Conservation (phyloP, 1,140 invertebrate species). For the Artemia franciscana region DNA sequence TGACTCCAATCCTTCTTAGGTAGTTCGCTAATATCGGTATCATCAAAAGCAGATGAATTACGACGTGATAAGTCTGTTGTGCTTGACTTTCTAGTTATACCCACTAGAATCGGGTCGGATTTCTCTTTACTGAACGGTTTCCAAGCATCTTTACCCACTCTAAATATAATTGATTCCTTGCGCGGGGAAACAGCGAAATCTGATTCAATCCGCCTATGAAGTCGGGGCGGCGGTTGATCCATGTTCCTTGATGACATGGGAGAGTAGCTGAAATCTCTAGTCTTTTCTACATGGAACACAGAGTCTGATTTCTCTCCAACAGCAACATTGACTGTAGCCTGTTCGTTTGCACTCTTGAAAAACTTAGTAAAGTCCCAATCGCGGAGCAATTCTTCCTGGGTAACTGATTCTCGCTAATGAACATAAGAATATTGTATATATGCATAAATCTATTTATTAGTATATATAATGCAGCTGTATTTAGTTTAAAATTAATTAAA, state of each 20-base stretch:
- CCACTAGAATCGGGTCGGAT: neutral
- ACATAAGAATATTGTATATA: neutral
- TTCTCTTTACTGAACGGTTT: neutral
- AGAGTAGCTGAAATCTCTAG: neutral
- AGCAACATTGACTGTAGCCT: neutral
- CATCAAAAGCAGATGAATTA: neutral
- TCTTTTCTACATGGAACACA: neutral
- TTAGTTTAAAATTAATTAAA: too few species aligned
- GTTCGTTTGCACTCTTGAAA: slow-evolving; percentile 28
- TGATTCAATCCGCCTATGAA: slow-evolving; percentile 15
- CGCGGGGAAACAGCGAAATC: slow-evolving; percentile 11
- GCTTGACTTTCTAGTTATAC: neutral
- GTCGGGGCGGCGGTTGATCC: slow-evolving; percentile 2
- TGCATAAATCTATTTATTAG: too few species aligned
- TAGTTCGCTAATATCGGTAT: neutral
- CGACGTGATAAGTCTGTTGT: neutral
- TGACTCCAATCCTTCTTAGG: slow-evolving; percentile 18
- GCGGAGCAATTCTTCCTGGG: slow-evolving; percentile 36
- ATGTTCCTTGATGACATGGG: neutral
- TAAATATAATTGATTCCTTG: slow-evolving; percentile 10
- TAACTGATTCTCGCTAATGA: neutral
- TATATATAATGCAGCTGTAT: too few species aligned
- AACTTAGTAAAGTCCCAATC: slow-evolving; percentile 62
- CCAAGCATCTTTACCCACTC: slow-evolving; percentile 5
- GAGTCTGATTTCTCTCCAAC: neutral